phyloP scores from a whole-genome alignment of 2,888 invertebrate genomes.

The Drosophila borealis region DNA sequence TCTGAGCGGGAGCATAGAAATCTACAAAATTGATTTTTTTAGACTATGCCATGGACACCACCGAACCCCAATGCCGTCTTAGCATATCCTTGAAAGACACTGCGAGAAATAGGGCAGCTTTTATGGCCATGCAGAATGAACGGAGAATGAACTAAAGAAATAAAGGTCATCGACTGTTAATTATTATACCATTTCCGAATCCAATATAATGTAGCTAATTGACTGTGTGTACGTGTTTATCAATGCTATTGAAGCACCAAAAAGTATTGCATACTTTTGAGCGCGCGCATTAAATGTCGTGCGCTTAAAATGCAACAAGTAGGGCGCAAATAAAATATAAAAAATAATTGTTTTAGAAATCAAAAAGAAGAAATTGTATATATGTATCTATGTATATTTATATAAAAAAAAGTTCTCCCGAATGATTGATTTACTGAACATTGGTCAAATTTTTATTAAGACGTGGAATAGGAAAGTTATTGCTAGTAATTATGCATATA shows the following conservation, averaged over 20 bases:
- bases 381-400: no score
- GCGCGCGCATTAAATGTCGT: conserved; percentile 26
- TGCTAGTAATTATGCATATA: no score
- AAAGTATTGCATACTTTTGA: conserved; percentile 55
- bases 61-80: not conserved
- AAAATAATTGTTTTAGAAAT: no score
- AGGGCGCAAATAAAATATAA: not conserved
- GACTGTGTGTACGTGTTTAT: not conserved
- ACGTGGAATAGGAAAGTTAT: no score
- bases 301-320: conserved; percentile 23
- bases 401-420: no score
- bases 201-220: not conserved
- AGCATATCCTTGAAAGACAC: not conserved
- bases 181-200: conserved; percentile 8
- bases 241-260: not conserved
- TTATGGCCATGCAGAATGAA: not conserved
- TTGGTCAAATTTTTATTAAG: no score
- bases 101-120: not conserved
- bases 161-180: conserved; percentile 1
- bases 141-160: no score
- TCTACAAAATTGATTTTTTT: not conserved
- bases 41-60: conserved; percentile 1
- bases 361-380: no score
- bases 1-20: conserved; percentile 29
- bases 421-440: no score